Evolutionary conservation across 1,140 invertebrate species (phyloP), one percentile per base, ranked within the genome.

Genomic region (Goniozus legneri): DNA sequence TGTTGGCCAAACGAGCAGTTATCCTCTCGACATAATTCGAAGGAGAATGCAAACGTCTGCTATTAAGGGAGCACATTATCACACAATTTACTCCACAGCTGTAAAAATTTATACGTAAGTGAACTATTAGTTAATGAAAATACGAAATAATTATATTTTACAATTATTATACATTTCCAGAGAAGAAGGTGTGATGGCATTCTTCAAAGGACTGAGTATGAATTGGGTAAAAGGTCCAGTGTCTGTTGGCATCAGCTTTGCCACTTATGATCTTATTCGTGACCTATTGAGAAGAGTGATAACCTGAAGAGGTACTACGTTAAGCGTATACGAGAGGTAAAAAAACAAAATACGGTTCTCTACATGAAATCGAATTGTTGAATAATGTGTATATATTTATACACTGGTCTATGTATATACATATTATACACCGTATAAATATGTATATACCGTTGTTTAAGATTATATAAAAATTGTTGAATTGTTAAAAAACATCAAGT

Each of bases 161-260:
- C 16, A 10, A 34, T 43, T 47, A 42, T 24, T 50, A 30, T 22
- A 43, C 42, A 30, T 37, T 36, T 61, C 56, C 75, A 89, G 86
- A 43, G 83, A 87, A 55, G 95, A 97, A 77, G 95, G 97, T 18
- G 69, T 95, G 15, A 84, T 83, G 67, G 96, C 95, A 1, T 88
- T 98, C 62, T 99, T 93, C 79, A 99, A 99, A 79, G 97, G 96
- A 0, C 80, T 99, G 0, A 95, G 90, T 56, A 95, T 99, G 91
- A 99, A 99, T 77, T 99, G 95, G 93, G 87, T 99, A 2, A 99
- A 99, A 77, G 97, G 97, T 3, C 97, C 97, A 1, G 91, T 98
- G 34, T 92, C 95, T 2, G 95, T 96, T n/a, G 95, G 96, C 31
- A 94, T 98, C 51, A 97, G 93, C 69, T 99, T 98, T 78, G 89